Evolutionary conservation across 2,113 vertebrate species (phyloP).

Genomic region (Prolemur simus): DNA sequence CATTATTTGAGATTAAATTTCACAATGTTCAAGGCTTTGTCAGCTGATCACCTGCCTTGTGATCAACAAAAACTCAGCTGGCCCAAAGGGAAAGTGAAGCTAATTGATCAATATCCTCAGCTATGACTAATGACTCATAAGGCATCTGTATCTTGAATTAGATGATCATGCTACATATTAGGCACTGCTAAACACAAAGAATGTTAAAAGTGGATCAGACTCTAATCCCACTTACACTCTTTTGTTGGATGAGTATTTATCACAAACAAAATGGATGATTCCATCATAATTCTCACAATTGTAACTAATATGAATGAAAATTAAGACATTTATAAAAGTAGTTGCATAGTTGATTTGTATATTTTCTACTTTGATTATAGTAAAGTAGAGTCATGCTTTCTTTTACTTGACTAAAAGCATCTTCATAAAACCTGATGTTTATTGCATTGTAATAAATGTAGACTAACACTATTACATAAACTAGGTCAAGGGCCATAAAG

Average conservation of each 20-base stretch:
- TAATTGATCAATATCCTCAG: not conserved
- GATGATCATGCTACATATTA: not conserved
- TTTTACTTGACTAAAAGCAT: slow-evolving; percentile 3
- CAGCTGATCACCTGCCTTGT: not conserved
- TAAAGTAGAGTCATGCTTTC: not conserved
- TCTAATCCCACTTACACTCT: not conserved
- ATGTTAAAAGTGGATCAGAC: not conserved
- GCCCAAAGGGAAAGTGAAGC: not conserved
- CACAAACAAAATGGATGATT: not conserved
- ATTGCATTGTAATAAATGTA: not conserved
- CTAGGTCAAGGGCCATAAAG: not conserved
- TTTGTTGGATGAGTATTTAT: slow-evolving; percentile 13
- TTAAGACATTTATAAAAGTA: slow-evolving; percentile 21
- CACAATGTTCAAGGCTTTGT: not conserved
- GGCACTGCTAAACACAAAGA: not conserved
- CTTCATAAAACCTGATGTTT: slow-evolving; percentile 41
- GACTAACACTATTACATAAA: not conserved
- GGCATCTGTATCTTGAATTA: not conserved
- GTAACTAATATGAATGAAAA: not conserved
- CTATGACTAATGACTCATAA: not conserved
- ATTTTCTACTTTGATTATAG: not conserved
- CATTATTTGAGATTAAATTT: slow-evolving; percentile 29
- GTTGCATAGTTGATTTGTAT: not conserved
- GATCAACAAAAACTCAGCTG: slow-evolving; percentile 10
- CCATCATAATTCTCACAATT: not conserved